Evolutionary conservation across 2,113 vertebrate species (phyloP).

Genomic region (Hiodon alosoides): DNA sequence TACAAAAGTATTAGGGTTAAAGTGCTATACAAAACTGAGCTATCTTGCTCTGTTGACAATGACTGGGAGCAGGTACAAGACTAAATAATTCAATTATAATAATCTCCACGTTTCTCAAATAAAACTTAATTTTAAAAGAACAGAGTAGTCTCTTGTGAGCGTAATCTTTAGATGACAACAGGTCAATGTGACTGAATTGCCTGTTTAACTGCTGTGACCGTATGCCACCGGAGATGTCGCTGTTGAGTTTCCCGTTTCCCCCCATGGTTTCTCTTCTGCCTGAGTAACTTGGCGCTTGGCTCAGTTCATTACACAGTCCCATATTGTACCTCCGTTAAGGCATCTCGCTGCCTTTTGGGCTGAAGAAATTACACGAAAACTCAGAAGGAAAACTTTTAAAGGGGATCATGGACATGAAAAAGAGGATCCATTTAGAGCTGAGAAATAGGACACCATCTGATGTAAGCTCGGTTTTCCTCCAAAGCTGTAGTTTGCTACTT

Average conservation of each 20-base stretch:
- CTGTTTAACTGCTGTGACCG: constrained; percentile 8
- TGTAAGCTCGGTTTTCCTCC: constrained; percentile 38
- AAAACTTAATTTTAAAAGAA: too few species aligned
- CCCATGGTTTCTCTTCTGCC: constrained; percentile 74
- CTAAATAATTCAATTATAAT: too few species aligned
- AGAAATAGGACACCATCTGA: constrained; percentile 59
- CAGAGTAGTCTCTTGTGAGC: too few species aligned
- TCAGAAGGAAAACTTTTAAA: constrained; percentile 30
- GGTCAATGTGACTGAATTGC: constrained; percentile 30
- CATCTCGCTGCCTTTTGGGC: constrained; percentile 65
- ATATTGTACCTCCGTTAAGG: constrained; percentile 64
- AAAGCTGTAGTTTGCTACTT: background rate
- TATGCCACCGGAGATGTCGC: constrained; percentile 29
- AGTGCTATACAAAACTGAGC: too few species aligned
- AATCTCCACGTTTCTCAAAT: too few species aligned
- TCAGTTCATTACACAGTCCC: constrained; percentile 71
- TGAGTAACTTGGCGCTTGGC: constrained; percentile 83
- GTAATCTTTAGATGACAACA: too few species aligned
- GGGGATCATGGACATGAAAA: constrained; percentile 58
- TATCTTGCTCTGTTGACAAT: too few species aligned
- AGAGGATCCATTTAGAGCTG: constrained; percentile 55
- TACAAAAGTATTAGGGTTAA: too few species aligned
- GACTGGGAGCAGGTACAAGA: too few species aligned
- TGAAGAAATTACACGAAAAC: constrained; percentile 41
- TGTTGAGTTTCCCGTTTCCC: constrained; percentile 38